A percentile compares a stretch with the other conserved stretches of the same genome.
phyloP scores from a whole-genome alignment of 2,113 vertebrate species.

The Cottus gobio region DNA sequence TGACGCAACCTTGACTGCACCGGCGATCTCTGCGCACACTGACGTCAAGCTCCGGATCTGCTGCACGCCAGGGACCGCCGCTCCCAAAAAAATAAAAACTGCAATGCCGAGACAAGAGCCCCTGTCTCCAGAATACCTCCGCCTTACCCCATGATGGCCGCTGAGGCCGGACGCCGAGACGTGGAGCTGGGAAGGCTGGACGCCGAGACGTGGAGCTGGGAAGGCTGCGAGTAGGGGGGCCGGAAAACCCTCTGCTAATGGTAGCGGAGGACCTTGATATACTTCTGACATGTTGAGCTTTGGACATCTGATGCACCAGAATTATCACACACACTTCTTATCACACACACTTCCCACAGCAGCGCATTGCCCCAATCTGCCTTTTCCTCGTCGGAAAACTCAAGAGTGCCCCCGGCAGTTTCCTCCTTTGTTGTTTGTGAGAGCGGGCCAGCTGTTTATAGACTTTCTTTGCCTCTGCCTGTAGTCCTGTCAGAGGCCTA shows the following conservation, averaged over 20 bases:
- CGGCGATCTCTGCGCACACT: conserved; percentile 1
- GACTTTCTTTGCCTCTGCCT: conserved; percentile 45
- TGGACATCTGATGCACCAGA: conserved; percentile 25
- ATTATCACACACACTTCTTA: conserved; percentile 29
- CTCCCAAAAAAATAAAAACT: too few relatives aligned
- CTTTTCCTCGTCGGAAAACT: conserved; percentile 39
- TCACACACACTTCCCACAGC: conserved; percentile 18
- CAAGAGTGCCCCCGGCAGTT: conserved; percentile 37
- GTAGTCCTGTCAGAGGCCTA: conserved; percentile 38
- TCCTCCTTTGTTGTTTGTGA: conserved; percentile 56
- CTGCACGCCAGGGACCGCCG: conserved; percentile 32
- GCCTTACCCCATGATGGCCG: conserved; percentile 10
- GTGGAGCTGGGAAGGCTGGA: too few relatives aligned
- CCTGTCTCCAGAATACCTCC: conserved; percentile 32
- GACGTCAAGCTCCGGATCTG: conserved; percentile 29
- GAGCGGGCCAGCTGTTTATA: conserved; percentile 62
- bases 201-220: conserved; percentile 15
- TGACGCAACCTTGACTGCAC: conserved; percentile 45
- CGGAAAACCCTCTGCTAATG: neutral
- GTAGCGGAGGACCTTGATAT: conserved; percentile 22
- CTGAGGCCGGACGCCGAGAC: neutral
- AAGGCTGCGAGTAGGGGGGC: neutral
- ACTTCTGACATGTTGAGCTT: conserved; percentile 23
- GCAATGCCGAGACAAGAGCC: conserved; percentile 37
- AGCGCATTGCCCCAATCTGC: conserved; percentile 12